These are phyloP conservation scores for Dicrostonyx torquatus DNA, from an alignment of 2,797 vertebrate species.

Conservation along the genomic window DNA sequence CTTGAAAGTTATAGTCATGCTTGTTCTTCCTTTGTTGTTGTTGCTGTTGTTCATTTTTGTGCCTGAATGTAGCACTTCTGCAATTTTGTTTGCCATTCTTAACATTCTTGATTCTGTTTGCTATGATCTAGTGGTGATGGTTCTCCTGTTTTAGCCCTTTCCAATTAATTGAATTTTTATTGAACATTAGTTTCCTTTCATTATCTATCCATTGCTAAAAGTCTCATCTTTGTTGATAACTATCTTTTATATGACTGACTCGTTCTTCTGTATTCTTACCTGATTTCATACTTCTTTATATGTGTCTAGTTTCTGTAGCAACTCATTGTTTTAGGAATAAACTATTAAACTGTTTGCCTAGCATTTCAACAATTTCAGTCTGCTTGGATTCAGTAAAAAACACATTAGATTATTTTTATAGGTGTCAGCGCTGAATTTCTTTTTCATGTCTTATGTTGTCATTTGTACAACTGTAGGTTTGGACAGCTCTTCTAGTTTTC, in stretches of 20 bases:
- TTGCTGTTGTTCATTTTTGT: neutral
- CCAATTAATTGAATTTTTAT: neutral
- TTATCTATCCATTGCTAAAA: neutral
- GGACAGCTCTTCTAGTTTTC: neutral
- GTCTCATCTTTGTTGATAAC: too few species aligned
- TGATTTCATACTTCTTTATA: neutral
- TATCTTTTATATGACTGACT: neutral
- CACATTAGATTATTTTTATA: neutral
- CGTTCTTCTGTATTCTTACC: neutral
- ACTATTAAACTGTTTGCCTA: neutral
- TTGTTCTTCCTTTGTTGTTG: neutral
- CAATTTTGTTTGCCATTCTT: neutral
- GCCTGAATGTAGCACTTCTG: neutral
- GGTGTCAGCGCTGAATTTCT: neutral
- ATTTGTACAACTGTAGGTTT: neutral
- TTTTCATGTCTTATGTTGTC: neutral
- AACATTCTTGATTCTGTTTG: neutral
- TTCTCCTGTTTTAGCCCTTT: neutral
- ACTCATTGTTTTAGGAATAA: neutral
- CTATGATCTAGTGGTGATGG: neutral
- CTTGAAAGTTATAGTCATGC: neutral
- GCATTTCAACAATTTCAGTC: neutral
- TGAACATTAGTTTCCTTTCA: neutral
- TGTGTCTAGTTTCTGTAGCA: neutral
- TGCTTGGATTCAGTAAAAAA: neutral